Conservation (phyloP, 1,140 invertebrate species). For the Scylla paramamosain region DNA sequence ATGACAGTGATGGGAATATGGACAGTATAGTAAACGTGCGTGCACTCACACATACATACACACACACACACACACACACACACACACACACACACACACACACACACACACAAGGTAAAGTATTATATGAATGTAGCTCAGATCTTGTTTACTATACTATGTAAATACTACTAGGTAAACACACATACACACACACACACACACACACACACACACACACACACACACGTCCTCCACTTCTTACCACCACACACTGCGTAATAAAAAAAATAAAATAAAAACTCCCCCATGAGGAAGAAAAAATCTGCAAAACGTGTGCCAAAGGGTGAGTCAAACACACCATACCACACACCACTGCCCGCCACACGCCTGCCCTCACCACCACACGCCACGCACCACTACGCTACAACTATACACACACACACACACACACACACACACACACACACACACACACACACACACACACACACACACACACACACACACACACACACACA, state of each 20-base stretch:
- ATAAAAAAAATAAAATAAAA: background rate
- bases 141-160: no score
- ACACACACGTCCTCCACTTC: no score
- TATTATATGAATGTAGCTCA: background rate
- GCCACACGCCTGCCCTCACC: background rate
- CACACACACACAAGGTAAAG: background rate
- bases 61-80: conserved; percentile 20
- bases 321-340: background rate
- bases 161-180: no score
- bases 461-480: background rate
- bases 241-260: no score
- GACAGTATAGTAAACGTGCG: background rate
- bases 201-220: no score
- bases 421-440: background rate
- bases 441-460: background rate
- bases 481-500: background rate
- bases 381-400: background rate
- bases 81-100: background rate
- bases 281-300: no score
- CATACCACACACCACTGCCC: background rate
- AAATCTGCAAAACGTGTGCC: background rate
- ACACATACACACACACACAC: no score
- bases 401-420: background rate
- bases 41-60: background rate
- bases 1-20: background rate